These are phyloP conservation scores for Stramonita haemastoma DNA, from an alignment of 2,888 invertebrate species.

Conservation along the genomic window DNA sequence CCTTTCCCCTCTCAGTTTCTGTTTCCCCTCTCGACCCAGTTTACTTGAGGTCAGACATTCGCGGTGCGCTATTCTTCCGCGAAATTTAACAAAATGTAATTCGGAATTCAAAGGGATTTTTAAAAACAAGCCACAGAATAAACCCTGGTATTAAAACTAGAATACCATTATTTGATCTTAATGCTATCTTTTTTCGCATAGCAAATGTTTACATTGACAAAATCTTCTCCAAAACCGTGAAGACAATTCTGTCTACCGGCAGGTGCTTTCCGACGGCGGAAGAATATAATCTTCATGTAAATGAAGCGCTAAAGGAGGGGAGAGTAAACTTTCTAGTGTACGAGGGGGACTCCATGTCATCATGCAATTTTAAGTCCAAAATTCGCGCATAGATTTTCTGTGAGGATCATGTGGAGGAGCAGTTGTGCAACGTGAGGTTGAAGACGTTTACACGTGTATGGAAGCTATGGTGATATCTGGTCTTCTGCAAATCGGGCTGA, in stretches of 20 bases:
- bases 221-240: background rate
- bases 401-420: slow-evolving; percentile 38
- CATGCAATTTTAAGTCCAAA: background rate
- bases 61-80: slow-evolving; percentile 13
- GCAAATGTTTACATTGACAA: background rate
- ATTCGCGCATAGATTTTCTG: background rate
- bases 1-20: background rate
- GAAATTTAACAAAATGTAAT: slow-evolving; percentile 34
- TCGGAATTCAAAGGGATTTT: background rate
- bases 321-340: slow-evolving; percentile 42
- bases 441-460: slow-evolving; percentile 26
- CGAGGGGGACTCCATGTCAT: slow-evolving; percentile 14
- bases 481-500: slow-evolving; percentile 30
- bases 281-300: slow-evolving; percentile 35
- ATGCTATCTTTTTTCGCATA: background rate
- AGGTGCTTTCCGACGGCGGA: slow-evolving; percentile 43
- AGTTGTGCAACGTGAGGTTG: slow-evolving; percentile 25
- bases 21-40: slow-evolving; percentile 26
- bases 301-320: slow-evolving; percentile 35
- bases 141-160: background rate
- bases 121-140: background rate
- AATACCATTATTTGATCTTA: background rate
- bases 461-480: slow-evolving; percentile 40
- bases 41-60: slow-evolving; percentile 31
- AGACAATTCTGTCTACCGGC: background rate